phyloP scores from a whole-genome alignment of 2,797 vertebrate species.

The Silurus lanzhouensis region DNA sequence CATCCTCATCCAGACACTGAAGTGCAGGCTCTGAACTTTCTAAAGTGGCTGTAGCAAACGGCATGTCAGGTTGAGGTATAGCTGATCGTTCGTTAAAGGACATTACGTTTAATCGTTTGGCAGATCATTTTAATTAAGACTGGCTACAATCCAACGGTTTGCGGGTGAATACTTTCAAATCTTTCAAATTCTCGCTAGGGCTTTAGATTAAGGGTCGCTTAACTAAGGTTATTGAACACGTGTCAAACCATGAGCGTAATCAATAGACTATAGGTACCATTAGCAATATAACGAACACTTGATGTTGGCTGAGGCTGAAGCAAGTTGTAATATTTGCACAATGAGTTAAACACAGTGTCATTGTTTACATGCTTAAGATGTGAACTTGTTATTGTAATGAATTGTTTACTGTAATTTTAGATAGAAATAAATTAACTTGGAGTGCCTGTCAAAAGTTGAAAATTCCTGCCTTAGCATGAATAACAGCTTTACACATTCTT shows the following conservation, averaged over 20 bases:
- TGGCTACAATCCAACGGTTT: not conserved
- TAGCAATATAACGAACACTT: not conserved
- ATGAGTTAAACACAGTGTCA: not conserved
- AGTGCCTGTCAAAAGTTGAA: too few species aligned
- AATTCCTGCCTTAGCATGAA: too few species aligned
- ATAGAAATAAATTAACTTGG: too few species aligned
- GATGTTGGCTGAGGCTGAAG: not conserved
- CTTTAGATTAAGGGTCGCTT: not conserved
- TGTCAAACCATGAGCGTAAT: not conserved
- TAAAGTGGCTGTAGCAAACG: not conserved
- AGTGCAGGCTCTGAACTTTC: not conserved
- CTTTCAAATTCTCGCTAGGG: not conserved
- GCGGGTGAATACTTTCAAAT: not conserved
- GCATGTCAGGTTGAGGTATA: not conserved
- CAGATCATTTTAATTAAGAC: conserved; percentile 18
- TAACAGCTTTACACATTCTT: too few species aligned
- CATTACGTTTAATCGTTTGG: not conserved
- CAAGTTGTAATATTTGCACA: not conserved
- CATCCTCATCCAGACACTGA: not conserved
- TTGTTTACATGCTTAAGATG: not conserved
- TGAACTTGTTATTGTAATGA: too few species aligned
- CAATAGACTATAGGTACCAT: not conserved
- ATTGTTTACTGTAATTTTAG: too few species aligned
- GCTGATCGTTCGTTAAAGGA: not conserved
- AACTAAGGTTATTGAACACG: not conserved